Base-by-base conservation (phyloP, 2,888 invertebrate species). In the Unio pictorum region DNA sequence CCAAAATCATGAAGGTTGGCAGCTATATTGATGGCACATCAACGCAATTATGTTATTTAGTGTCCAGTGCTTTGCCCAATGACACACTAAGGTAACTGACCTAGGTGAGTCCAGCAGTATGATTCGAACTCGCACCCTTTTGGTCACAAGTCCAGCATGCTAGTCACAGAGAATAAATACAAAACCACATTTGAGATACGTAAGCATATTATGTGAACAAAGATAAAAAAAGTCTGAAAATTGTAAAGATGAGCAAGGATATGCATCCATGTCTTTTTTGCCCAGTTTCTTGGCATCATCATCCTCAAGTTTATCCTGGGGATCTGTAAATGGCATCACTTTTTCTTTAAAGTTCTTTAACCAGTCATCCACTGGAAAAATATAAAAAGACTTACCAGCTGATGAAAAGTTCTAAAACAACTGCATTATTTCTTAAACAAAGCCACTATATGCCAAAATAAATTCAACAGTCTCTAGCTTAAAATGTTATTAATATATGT, bases 271-370 rank as follows among this genome's bases (percentile, higher is more conserved):
- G 84, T 93, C 93, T 91, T 97, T 96, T 69, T 94, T 93, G 7
- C 97, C 97, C 66, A 98, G 92, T 87, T 95, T 95, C 26, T 93
- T 93, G 68, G 95, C 92, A 76, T 97, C 96, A 30, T 95, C 94
- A 26, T 94, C 93, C 18, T 93, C 91, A 4, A 96, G 83, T 73
- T 90, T 91, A 0, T 93, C 93, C 11, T 93, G 93, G 67, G 95
- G 95, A 78, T 96, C 94, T 55, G 98, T 91, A 87, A 98, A 97
- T 23, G 95, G 94, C 17, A 95, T 93, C 93, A 99, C 95, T 91
- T 98, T 98, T n/a, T 92, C 92, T 90, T 98, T 98, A 88, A 98
- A 96, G 67, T 93, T 92, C 72, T 83, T 84, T 58, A 90, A 89
- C 86, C 91, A 92, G 54, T 91, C 91, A 73, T 86, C 90, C 67